Evolutionary conservation across 2,113 vertebrate species (phyloP).

Genomic region (Chunga burmeisteri): DNA sequence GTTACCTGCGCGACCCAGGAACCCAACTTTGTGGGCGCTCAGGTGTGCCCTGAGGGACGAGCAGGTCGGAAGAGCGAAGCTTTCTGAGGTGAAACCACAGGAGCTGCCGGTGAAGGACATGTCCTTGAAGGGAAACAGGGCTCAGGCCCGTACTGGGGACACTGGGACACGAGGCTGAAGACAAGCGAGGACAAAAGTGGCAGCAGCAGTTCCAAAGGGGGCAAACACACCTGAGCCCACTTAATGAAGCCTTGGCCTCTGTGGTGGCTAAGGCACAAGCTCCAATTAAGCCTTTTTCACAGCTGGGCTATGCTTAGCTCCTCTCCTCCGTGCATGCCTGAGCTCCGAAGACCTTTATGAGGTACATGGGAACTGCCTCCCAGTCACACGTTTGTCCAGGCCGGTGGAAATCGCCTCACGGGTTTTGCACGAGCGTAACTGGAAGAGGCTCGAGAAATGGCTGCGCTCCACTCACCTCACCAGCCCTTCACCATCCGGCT

Average conservation of each 20-base stretch:
- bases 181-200: too few species aligned
- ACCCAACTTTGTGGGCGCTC: accelerated
- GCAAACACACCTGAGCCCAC: not conserved
- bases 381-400: not conserved
- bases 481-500: accelerated
- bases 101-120: not conserved
- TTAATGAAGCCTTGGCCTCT: not conserved
- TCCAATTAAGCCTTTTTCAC: not conserved
- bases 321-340: accelerated
- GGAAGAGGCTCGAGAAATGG: not conserved
- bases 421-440: not conserved
- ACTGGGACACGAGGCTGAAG: accelerated
- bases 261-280: not conserved
- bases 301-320: accelerated
- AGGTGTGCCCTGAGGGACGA: not conserved
- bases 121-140: accelerated
- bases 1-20: too few species aligned
- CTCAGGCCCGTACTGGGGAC: accelerated
- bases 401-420: not conserved
- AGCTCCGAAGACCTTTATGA: not conserved
- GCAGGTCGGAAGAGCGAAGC: accelerated
- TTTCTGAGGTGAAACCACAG: accelerated
- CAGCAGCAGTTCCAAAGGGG: not conserved
- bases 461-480: not conserved
- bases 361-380: not conserved